Base-by-base conservation (phyloP, 2,113 vertebrate genomes). In the Oxyruncus cristatus region DNA sequence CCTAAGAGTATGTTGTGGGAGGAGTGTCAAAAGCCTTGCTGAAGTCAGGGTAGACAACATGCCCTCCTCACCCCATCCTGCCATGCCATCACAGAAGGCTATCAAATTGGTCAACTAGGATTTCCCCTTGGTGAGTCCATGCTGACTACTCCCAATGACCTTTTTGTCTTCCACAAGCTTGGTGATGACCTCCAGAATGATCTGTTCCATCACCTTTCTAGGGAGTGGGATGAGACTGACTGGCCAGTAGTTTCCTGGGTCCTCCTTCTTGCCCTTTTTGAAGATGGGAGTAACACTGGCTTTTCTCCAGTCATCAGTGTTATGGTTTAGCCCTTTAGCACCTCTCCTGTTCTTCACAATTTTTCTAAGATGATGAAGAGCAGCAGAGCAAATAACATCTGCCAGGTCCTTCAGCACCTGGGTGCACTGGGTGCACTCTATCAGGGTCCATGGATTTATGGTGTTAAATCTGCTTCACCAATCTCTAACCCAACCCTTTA, bases 41-140 rank as follows among this genome's bases (percentile, higher is more conserved):
- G 30, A 65, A 72, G 30, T 18, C 41, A 1, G 56, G 30, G 9
- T 17, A 26, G 20, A 5, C 19, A 63, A 12, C 26, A 27, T 42
- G 20, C 14, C 9, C 6, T 49, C 5, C 1, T 10, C 0, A 0
- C 18, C 17, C 17, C 14, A 13, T 81, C 26, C 32, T 73, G 37
- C 27, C 37, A 11, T 44, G 21, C 21, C 12, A 23, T 71, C 47
- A 14, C 7, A 30, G 14, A 26, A 26, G 20, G 30, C n/a, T 32
- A 0, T 49, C 6, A 27, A 14, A 42, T 65, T 73, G 37, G 23
- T 74, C 37, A 7, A 16, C 32, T 8, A 12, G 58, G 44, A 59
- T 44, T 67, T 67, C 7, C 18, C 5, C 12, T n/a, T n/a, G 15
- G 8, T 30, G 20, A 53, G n/a, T 41, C 33, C 46, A 61, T 61